Evolutionary conservation across 1,140 invertebrate species (phyloP).

Genomic region (Atta cephalotes): DNA sequence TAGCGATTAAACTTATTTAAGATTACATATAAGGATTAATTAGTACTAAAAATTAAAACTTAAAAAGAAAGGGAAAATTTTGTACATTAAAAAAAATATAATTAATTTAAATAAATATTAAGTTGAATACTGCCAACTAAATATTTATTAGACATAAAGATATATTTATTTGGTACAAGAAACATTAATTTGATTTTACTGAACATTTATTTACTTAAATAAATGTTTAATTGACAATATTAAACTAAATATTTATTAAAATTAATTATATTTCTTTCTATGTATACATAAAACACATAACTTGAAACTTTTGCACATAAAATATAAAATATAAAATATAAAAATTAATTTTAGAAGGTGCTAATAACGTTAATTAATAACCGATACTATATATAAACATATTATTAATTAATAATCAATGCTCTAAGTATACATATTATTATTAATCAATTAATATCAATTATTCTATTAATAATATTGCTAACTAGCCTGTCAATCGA

Average conservation of each 20-base stretch:
- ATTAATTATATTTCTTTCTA: too few relatives aligned
- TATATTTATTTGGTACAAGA: too few relatives aligned
- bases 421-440: not conserved
- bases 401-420: conserved; percentile 5
- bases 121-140: too few relatives aligned
- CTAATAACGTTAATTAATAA: not conserved
- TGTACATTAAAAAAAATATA: not conserved
- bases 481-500: not conserved
- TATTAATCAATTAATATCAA: not conserved
- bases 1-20: conserved; percentile 24
- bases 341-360: not conserved
- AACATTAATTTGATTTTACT: too few relatives aligned
- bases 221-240: too few relatives aligned
- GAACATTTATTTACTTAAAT: too few relatives aligned
- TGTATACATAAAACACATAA: too few relatives aligned
- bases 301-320: too few relatives aligned
- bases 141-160: too few relatives aligned
- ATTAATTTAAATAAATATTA: not conserved
- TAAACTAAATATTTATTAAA: too few relatives aligned
- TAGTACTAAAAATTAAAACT: not conserved
- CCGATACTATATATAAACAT: too few relatives aligned
- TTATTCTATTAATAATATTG: not conserved
- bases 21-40: conserved; percentile 1
- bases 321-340: not conserved
- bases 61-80: not conserved